Evolutionary conservation across 2,888 invertebrate genomes (phyloP), one percentile per base, ranked within the genome.

Genomic region (Diplolepis rosae): DNA sequence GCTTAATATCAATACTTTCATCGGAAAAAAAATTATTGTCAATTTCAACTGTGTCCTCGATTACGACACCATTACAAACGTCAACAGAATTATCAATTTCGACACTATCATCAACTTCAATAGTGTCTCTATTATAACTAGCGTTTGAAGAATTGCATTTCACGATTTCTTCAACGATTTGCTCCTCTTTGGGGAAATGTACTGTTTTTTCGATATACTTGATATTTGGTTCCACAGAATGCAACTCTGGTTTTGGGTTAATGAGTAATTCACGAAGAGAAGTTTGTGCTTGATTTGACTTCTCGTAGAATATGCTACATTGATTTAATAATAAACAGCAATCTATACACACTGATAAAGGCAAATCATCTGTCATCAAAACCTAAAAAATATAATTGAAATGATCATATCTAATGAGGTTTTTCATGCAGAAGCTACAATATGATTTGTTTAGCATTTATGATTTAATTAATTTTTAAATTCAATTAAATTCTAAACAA

Each of bases 291-390:
- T 85, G 84, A 73, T 87, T 87, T 2, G 88, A 87, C 73, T 85
- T 87, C 39, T 90, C 89, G 69, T 85, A 85, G 79, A 90, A 90
- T 65, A 88, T 88, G 28, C 80, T 85, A 77, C 86, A 89, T 69
- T 88, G 89, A 72, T 89, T 87, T 65, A 90, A 78, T 66, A 85
- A 82, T 28, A 85, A 76, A 70, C 86, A 89, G 74, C 90, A 90
- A 35, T 89, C 89, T 69, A 88, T 79, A 69, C 90, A 90, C 9
- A 90, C 82, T 51, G 82, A 80, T 56, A 89, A 84, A 4, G 90
- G 90, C 30, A 89, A 81, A 48, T 79, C 81, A 73, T 89, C 89
- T 13, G 83, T 88, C 45, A 84, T 76, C 39, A 85, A 78, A 73
- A 89, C 78, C 89, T 66, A 77, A 76, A 35, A 52, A 51, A 66